Percentiles rank a stretch among this genome's conserved stretches.
Evolutionary conservation across 2,797 vertebrate genomes (phyloP).

Genomic region (Spea hammondii): DNA sequence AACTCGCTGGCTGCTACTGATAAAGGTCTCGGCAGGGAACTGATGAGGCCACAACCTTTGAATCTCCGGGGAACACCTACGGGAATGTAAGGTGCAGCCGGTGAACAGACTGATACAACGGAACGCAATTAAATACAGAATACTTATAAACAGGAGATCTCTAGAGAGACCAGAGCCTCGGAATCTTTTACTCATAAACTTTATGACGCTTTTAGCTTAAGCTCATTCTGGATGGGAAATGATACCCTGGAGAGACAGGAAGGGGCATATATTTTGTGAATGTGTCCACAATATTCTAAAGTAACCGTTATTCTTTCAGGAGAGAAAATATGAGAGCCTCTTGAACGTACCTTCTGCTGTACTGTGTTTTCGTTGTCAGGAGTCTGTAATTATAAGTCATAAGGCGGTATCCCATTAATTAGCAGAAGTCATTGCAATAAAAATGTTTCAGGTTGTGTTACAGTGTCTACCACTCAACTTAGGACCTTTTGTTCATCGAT

Average conservation of each 20-base stretch:
- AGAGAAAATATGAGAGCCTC: no score
- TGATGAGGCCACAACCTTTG: slow-evolving; percentile 71
- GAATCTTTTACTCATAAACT: neutral
- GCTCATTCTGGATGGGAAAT: neutral
- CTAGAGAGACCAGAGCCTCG: neutral
- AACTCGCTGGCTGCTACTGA: slow-evolving; percentile 66
- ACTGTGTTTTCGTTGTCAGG: no score
- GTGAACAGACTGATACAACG: slow-evolving; percentile 57
- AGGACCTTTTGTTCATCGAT: no score
- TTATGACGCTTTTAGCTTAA: neutral
- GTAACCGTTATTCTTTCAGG: no score
- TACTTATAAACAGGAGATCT: slow-evolving; percentile 58
- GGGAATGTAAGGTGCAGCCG: slow-evolving; percentile 57
- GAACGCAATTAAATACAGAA: slow-evolving; percentile 61
- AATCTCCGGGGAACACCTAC: slow-evolving; percentile 66
- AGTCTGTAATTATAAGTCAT: no score
- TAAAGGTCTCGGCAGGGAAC: slow-evolving; percentile 75
- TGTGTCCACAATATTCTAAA: no score
- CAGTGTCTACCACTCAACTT: no score
- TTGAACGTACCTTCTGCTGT: no score
- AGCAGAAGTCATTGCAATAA: no score
- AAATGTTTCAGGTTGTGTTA: no score
- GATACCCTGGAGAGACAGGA: neutral
- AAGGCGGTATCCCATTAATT: no score
- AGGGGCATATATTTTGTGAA: neutral